Percentiles rank a stretch among this genome's conserved stretches.
Evolutionary conservation across 1,140 invertebrate species (phyloP).

Genomic region (Megalonaias nervosa): DNA sequence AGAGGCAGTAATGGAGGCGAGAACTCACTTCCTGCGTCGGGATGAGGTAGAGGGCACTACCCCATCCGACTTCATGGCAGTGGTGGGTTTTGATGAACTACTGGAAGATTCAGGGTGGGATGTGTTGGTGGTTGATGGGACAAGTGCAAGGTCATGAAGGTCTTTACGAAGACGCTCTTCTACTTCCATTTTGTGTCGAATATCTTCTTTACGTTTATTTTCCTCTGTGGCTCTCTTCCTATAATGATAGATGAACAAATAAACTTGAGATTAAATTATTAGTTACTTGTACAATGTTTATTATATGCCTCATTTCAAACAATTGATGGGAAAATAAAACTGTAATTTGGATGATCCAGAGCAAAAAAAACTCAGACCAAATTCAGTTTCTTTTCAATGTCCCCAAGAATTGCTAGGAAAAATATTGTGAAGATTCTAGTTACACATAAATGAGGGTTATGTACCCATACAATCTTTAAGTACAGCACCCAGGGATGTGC

Average conservation of each 20-base stretch:
- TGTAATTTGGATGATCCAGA: no score
- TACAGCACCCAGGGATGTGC: no score
- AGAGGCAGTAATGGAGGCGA: neutral
- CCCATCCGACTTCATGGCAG: neutral
- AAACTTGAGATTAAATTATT: neutral
- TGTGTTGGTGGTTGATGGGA: neutral
- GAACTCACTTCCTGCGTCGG: neutral
- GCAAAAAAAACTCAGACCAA: no score
- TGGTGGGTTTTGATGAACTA: neutral
- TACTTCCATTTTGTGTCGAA: slow-evolving; percentile 55
- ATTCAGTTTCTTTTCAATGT: no score
- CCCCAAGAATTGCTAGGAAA: no score
- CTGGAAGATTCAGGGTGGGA: neutral
- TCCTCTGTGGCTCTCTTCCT: slow-evolving; percentile 66
- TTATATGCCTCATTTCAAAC: no score
- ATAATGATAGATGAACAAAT: slow-evolving; percentile 5
- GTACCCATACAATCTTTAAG: no score
- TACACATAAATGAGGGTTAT: no score
- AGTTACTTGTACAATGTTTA: no score
- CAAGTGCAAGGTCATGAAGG: neutral
- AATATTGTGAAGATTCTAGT: no score
- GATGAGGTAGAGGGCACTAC: neutral
- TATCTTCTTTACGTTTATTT: slow-evolving; percentile 58
- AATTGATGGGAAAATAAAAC: no score
- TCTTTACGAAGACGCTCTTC: slow-evolving; percentile 45